Conservation (phyloP, 2,113 vertebrate species). For the Maylandia zebra region DNA sequence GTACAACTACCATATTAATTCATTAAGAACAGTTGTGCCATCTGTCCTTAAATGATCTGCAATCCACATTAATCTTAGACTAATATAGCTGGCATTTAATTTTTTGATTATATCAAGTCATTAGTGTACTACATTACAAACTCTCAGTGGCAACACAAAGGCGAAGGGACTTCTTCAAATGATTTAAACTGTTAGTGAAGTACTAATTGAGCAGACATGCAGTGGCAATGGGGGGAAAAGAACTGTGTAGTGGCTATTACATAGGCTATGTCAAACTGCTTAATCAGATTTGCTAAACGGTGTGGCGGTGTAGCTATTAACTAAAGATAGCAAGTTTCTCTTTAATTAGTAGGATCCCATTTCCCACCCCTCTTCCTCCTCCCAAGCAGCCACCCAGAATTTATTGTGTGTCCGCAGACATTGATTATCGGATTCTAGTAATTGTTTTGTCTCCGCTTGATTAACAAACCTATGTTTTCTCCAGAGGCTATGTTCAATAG, state of each 20-base stretch:
- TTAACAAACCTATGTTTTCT: conserved; percentile 62
- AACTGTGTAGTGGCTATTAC: conserved; percentile 1
- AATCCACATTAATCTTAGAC: not conserved
- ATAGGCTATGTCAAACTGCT: conserved; percentile 1
- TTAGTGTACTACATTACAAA: not conserved
- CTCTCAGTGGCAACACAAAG: not conserved
- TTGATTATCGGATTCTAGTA: conserved; percentile 70
- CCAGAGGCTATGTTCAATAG: conserved; percentile 30
- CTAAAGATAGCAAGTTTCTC: conserved; percentile 37
- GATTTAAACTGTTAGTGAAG: not conserved
- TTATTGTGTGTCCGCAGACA: conserved; percentile 58
- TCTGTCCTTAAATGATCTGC: not conserved
- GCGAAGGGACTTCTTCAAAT: not conserved
- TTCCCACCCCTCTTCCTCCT: conserved; percentile 13
- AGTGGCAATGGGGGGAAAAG: not conserved
- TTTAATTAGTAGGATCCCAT: conserved; percentile 53
- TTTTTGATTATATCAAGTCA: not conserved
- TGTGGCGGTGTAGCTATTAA: conserved; percentile 49
- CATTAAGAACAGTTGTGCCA: not conserved
- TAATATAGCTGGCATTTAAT: not conserved
- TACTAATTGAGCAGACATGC: not conserved
- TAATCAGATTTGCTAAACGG: conserved; percentile 56
- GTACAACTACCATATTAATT: not conserved
- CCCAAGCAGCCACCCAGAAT: conserved; percentile 35
- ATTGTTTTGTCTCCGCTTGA: conserved; percentile 66